Evolutionary conservation across 2,113 vertebrate species (phyloP).

Genomic region (Corythaeola cristata): DNA sequence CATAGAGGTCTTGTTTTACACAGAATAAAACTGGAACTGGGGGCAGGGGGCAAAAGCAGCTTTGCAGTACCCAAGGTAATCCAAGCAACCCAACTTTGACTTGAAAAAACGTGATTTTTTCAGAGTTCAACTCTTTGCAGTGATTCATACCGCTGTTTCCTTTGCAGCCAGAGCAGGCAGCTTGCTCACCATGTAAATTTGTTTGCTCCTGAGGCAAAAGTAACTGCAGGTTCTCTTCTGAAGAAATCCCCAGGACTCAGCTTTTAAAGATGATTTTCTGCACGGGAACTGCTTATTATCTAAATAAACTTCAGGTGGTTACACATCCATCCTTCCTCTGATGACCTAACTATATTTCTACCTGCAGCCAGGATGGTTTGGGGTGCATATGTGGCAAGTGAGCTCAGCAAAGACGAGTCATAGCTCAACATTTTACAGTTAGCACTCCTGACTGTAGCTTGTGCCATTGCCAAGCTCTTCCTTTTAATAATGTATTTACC

Average conservation of each 20-base stretch:
- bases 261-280: neutral
- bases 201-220: neutral
- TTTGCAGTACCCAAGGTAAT: neutral
- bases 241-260: neutral
- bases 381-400: fast-evolving
- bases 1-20: neutral
- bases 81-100: neutral
- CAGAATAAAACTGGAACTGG: neutral
- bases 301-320: neutral
- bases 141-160: neutral
- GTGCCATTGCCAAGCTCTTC: neutral
- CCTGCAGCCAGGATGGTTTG: neutral
- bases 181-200: neutral
- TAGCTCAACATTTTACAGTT: neutral
- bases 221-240: neutral
- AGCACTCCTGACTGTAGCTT: neutral
- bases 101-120: neutral
- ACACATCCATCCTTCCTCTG: neutral
- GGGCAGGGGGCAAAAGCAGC: neutral
- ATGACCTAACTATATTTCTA: neutral
- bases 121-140: neutral
- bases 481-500: neutral
- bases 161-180: neutral
- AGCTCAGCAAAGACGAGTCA: neutral
- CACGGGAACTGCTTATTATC: neutral